Percentiles rank a stretch among this genome's conserved stretches.
Evolutionary conservation across 2,888 invertebrate genomes (phyloP).

Genomic region (Alloplasta piceator): DNA sequence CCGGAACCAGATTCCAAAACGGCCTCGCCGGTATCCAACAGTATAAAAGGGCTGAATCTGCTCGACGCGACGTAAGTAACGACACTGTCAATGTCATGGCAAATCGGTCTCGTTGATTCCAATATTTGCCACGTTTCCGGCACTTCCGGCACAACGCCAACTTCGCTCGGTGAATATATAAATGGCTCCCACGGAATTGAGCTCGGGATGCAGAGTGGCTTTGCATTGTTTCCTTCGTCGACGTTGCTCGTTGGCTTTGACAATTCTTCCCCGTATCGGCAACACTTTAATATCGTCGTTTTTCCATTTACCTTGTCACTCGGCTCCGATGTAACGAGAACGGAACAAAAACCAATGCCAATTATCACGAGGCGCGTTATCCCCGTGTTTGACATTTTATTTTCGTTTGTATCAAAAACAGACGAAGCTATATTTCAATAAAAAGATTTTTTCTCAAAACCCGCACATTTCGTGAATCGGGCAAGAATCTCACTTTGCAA

Average conservation of each 20-base stretch:
- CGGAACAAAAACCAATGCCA: constrained; percentile 50
- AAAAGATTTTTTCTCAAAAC: too few species aligned
- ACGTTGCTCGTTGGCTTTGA: constrained; percentile 78
- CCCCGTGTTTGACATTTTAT: constrained; percentile 10
- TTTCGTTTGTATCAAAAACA: neutral
- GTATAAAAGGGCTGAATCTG: constrained; percentile 82
- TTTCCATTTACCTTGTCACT: constrained; percentile 51
- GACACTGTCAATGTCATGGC: constrained; percentile 80
- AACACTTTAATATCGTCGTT: constrained; percentile 85
- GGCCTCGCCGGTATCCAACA: constrained; percentile 88
- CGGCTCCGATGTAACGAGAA: constrained; percentile 65
- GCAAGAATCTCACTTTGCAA: too few species aligned
- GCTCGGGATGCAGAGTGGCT: constrained; percentile 75
- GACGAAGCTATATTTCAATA: too few species aligned
- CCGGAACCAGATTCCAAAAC: constrained; percentile 84
- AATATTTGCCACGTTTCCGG: constrained; percentile 85
- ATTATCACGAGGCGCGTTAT: constrained; percentile 1
- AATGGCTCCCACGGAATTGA: constrained; percentile 85
- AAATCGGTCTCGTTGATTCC: constrained; percentile 78
- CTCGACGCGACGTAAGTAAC: constrained; percentile 77
- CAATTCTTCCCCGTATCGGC: constrained; percentile 84
- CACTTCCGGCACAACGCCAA: constrained; percentile 82
- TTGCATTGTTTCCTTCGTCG: constrained; percentile 50
- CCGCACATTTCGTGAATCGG: too few species aligned
- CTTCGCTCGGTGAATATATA: constrained; percentile 85